Evolutionary conservation across 2,888 invertebrate species (phyloP), one percentile per base, ranked within the genome.

Genomic region (Tetanocera ferruginea): DNA sequence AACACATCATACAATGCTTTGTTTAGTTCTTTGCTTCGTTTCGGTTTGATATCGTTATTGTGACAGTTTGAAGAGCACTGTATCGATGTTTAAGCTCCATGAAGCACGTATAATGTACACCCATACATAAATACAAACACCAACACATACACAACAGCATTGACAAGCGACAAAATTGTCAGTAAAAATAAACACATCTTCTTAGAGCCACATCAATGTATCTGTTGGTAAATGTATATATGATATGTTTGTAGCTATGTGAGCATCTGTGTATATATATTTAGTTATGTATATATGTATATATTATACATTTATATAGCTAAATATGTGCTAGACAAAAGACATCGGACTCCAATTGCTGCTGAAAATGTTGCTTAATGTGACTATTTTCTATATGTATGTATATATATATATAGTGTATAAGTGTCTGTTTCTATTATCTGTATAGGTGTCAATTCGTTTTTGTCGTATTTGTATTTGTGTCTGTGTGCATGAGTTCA

Each of bases 41-140:
- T 69, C 23, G 23, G 19, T 69, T 69, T 49, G 52, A 14, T 43
- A 2, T 75, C n/a, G 31, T 71, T 71, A 67, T 52, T 75, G 67
- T 31, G 66, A 31, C 69, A 69, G 69, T 66, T 67, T 52, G 52
- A 67, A 67, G 55, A 75, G 67, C 67, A 34, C 52, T 51, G 55
- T 75, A 75, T 75, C 75, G 75, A 76, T 71, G 62, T 62, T 70
- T 51, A 62, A 70, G 76, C 76, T 62, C 23, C 76, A 76, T 70
- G 62, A 31, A 76, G 64, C 76, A 76, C 62, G 49, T 51, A 70
- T 51, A 70, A 76, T 70, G 70, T 70, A 60, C 28, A 60, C 60
- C 23, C 28, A 28, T 28, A 60, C 60, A 60, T 28, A 14, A 23
- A 60, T 25, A 60, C 23, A 60, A 43, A 43, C 11, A 43, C 43